Base-by-base conservation (phyloP, 2,888 invertebrate genomes). In the Noctua comes region DNA sequence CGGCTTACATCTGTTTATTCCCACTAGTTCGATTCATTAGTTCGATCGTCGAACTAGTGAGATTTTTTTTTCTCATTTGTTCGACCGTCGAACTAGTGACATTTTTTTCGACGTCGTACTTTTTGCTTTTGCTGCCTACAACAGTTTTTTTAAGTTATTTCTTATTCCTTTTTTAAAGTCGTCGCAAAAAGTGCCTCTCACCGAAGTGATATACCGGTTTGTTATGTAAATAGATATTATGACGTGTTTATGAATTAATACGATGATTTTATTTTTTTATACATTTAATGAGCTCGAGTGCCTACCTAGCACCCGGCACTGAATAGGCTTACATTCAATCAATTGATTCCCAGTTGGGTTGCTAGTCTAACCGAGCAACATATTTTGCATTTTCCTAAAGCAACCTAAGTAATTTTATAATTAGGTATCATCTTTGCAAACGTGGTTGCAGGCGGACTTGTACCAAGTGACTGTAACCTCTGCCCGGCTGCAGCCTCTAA, bases 401-500 rank as follows among this genome's bases (percentile, higher is more conserved):
- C 16, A 8, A 6, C 21, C 5, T 74, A 74, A 54, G n/a, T n/a
- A n/a, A n/a, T n/a, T n/a, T 57, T n/a, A 57, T 73, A 21, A 51
- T n/a, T 6, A n/a, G 24, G 18, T n/a, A 36, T 48, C 4, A 16
- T 46, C 21, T 10, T 54, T n/a, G 2, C 3, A 51, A 46, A 36
- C 13, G 54, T 64, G 43, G 5, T 88, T 86, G 27, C 88, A 96
- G 96, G 95, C 95, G 0, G 89, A 93, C 62, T 80, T 93, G 68
- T 96, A 96, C 80, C 95, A 96, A 93, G 92, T 96, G 31, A 96
- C 96, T 2, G 93, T 92, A 2, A 96, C 96, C 0, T 88, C 95
- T 16, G 93, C 93, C 8, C 83, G 93, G 0, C 27, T 24, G 4
- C 88, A 84, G 57, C 92, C 93, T 0, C 0, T 0, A 1, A n/a